These are phyloP conservation scores for Nannoperca obscura DNA, from an alignment of 2,797 vertebrate genomes.

Conservation along the genomic window DNA sequence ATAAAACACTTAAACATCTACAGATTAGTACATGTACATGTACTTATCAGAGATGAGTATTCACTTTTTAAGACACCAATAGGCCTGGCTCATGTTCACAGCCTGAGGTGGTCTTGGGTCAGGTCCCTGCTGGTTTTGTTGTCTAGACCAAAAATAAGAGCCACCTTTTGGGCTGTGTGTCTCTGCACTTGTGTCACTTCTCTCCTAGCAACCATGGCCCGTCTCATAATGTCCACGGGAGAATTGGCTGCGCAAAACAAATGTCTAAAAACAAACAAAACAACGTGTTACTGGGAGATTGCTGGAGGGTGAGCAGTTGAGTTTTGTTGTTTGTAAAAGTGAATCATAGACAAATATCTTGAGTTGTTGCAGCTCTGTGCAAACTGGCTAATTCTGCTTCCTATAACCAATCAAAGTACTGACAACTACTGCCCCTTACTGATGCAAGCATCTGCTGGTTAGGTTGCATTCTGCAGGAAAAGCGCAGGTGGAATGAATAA, in stretches of 20 bases:
- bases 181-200: conserved; percentile 2
- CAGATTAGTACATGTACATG: not conserved
- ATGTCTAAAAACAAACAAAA: conserved; percentile 12
- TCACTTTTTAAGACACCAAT: not conserved
- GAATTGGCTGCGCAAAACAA: conserved; percentile 16
- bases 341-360: not conserved
- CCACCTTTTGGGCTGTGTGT: not conserved
- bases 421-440: conserved; percentile 10
- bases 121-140: conserved; percentile 6
- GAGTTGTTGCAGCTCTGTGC: not conserved
- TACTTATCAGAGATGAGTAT: not conserved
- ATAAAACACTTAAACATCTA: not conserved
- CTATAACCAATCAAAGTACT: not conserved
- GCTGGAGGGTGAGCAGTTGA: not conserved
- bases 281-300: not conserved
- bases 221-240: not conserved
- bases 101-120: not conserved
- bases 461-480: not conserved
- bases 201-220: conserved; percentile 10
- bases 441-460: not conserved
- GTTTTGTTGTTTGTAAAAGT: not conserved
- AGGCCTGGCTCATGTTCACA: not conserved
- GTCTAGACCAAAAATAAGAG: conserved; percentile 9
- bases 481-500: not conserved
- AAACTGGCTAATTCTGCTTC: not conserved